Percentiles rank a stretch among this genome's conserved stretches.
Conservation (phyloP, 2,113 vertebrate species). For the Hystrix brachyura region DNA sequence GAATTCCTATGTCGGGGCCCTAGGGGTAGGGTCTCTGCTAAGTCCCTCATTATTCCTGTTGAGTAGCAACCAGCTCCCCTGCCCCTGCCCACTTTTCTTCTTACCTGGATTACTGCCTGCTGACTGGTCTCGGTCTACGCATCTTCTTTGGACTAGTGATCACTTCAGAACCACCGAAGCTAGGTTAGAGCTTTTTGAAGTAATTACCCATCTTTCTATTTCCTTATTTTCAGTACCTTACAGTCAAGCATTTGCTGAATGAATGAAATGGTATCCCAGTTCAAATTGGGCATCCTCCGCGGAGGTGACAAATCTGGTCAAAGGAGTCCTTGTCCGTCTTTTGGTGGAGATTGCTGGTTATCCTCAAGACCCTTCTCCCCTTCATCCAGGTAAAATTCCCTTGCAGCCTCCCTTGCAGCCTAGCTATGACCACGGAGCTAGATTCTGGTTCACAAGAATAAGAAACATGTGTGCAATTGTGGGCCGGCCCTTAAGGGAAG, state of each 20-base stretch:
- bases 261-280: not conserved
- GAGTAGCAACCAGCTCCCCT: not conserved
- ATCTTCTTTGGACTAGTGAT: fast-evolving
- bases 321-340: not conserved
- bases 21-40: fast-evolving
- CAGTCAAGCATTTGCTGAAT: not conserved
- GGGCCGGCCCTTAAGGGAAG: not conserved
- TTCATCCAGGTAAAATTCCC: too few species aligned
- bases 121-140: fast-evolving
- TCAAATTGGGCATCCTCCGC: not conserved
- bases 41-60: too few species aligned
- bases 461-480: not conserved
- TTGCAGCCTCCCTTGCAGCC: not conserved
- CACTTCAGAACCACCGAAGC: not conserved
- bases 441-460: not conserved
- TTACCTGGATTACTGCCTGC: too few species aligned
- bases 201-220: not conserved
- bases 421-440: not conserved
- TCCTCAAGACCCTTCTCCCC: not conserved
- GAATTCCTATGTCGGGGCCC: not conserved
- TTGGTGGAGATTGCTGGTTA: not conserved
- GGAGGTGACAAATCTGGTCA: not conserved
- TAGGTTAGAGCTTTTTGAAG: not conserved
- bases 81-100: too few species aligned
- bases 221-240: not conserved